These are phyloP conservation scores for Sciurus niger DNA, from an alignment of 2,113 vertebrate species.

Conservation along the genomic window DNA sequence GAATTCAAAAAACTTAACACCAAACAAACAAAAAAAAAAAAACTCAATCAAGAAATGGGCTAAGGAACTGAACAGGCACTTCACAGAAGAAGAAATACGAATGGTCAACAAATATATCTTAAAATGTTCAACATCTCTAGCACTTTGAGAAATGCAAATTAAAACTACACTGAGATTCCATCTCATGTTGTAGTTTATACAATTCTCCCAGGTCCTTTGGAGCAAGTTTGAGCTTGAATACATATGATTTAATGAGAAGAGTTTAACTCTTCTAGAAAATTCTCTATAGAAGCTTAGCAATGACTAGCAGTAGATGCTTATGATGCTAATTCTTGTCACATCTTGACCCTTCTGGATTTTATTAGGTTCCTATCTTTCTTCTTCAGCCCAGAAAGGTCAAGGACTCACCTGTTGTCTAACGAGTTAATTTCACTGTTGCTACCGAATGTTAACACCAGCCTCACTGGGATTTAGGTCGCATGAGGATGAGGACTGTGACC, in stretches of 20 bases:
- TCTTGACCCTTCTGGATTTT: conserved; percentile 27
- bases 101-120: too few relatives aligned
- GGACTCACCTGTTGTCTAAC: neutral
- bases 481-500: neutral
- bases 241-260: neutral
- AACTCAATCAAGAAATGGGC: too few relatives aligned
- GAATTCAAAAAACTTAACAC: too few relatives aligned
- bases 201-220: neutral
- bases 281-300: conserved; percentile 14
- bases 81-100: too few relatives aligned
- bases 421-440: conserved; percentile 19
- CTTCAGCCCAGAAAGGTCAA: neutral
- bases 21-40: too few relatives aligned
- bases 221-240: conserved; percentile 42
- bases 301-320: neutral
- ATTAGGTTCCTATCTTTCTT: conserved; percentile 15
- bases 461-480: neutral
- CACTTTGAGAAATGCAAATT: too few relatives aligned
- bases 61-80: too few relatives aligned
- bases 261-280: neutral
- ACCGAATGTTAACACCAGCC: neutral
- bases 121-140: too few relatives aligned
- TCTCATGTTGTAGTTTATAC: conserved; percentile 35
- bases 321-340: neutral
- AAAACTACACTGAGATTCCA: neutral